Evolutionary conservation across 2,888 invertebrate species (phyloP).

Genomic region (Theretra japonica): DNA sequence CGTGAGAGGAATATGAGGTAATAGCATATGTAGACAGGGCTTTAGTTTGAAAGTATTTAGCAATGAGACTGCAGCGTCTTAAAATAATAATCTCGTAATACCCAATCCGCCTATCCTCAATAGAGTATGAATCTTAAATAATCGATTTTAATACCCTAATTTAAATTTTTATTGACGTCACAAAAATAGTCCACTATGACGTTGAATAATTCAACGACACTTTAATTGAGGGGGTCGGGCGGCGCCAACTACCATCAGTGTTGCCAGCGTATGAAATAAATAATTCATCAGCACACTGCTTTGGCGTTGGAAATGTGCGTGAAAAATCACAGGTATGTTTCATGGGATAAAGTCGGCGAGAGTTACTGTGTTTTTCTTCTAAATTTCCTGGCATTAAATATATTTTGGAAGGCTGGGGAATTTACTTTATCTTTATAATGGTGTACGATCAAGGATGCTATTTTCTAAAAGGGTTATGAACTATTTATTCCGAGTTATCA

Average conservation of each 20-base stretch:
- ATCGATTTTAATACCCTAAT: slow-evolving; percentile 30
- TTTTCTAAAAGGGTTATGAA: too few relatives aligned
- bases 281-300: slow-evolving; percentile 16
- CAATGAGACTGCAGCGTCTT: too few relatives aligned
- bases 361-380: not conserved
- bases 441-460: not conserved
- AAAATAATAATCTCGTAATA: too few relatives aligned
- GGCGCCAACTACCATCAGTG: slow-evolving; percentile 36
- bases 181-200: slow-evolving; percentile 47
- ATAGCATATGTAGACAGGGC: too few relatives aligned
- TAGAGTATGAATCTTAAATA: slow-evolving; percentile 32
- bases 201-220: slow-evolving; percentile 56
- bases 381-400: not conserved
- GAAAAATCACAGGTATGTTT: slow-evolving; percentile 13
- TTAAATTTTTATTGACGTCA: slow-evolving; percentile 41
- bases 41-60: too few relatives aligned
- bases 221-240: slow-evolving; percentile 47
- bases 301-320: slow-evolving; percentile 3
- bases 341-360: not conserved
- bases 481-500: too few relatives aligned
- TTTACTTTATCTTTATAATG: not conserved
- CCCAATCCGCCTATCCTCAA: not conserved
- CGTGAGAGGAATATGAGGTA: too few relatives aligned
- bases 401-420: not conserved
- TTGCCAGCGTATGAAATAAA: slow-evolving; percentile 41